Base-by-base conservation (phyloP, 1,140 invertebrate genomes). In the Acyrthosiphon pisum region DNA sequence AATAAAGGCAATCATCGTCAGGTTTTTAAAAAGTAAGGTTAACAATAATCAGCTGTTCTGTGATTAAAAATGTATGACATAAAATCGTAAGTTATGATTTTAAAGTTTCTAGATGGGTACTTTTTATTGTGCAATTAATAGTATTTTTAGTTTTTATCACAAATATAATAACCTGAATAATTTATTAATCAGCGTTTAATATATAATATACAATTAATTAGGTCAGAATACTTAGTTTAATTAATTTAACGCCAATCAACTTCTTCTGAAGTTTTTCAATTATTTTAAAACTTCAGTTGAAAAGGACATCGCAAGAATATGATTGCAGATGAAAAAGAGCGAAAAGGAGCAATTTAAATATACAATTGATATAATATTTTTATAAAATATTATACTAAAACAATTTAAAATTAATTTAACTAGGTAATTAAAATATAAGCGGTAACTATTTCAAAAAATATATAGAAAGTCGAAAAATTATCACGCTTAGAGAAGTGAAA, bases 401-500 rank as follows among this genome's bases (percentile, higher is more conserved):
- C 9, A 60, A 60, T 60, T 30, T 14, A 60, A 60, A 30, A n/a
- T 68, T 68, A 18, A 68, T 22, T 6, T 7, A 53, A n/a, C 11
- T n/a, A 68, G 11, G 3, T n/a, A n/a, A 68, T n/a, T 60, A n/a
- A n/a, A n/a, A 18, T 14, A 68, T 18, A n/a, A n/a, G 2, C 6
- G 30, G 26, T 30, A n/a, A n/a, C 30, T 68, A n/a, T 68, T 68
- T 68, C 30, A 68, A n/a, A 46, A 68, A 68, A n/a, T 9, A 3
- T 68, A 68, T 68, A 68, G 60, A 68, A 14, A 68, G 4, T 11
- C 6, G 30, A 68, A 68, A n/a, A n/a, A n/a, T 68, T 68, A 68
- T n/a, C 30, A n/a, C 1, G 30, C 0, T n/a, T 18, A 3, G 0
- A 68, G 60, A 60, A n/a, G 14, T 11, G 11, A 18, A 0, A n/a